Evolutionary conservation across 2,888 invertebrate species (phyloP).

Genomic region (Colletes collaris): DNA sequence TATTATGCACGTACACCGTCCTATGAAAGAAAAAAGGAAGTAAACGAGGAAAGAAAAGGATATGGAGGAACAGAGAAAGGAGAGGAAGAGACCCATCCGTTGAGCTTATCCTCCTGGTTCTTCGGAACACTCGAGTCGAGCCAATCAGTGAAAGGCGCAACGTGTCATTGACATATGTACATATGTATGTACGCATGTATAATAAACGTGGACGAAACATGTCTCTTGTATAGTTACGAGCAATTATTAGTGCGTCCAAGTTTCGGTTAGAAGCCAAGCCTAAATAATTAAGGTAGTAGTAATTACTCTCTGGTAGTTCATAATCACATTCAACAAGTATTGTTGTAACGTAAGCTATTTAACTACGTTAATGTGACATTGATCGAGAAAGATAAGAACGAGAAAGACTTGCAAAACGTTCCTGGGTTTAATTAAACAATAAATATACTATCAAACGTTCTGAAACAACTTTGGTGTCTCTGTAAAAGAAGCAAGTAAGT

Average conservation of each 20-base stretch:
- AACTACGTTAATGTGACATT: too few relatives aligned
- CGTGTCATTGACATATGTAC: conserved; percentile 62
- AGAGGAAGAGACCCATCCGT: conserved; percentile 69
- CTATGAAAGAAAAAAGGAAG: conserved; percentile 38
- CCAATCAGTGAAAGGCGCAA: conserved; percentile 62
- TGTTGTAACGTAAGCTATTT: too few relatives aligned
- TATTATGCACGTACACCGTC: conserved; percentile 37
- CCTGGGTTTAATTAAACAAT: too few relatives aligned
- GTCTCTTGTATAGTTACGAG: conserved; percentile 17
- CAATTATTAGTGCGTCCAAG: conserved; percentile 24
- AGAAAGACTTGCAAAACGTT: too few relatives aligned
- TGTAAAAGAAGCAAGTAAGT: too few relatives aligned
- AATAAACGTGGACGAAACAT: conserved; percentile 26
- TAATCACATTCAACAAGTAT: too few relatives aligned
- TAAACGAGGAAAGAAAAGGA: conserved; percentile 17
- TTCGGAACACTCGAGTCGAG: conserved; percentile 44
- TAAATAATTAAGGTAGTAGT: too few relatives aligned
- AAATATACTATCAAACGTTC: too few relatives aligned
- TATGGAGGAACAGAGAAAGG: conserved; percentile 36
- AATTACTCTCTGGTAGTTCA: too few relatives aligned
- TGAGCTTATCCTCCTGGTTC: conserved; percentile 61
- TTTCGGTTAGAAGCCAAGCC: neutral
- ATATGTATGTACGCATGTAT: neutral
- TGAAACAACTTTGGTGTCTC: too few relatives aligned
- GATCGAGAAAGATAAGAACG: too few relatives aligned